Conservation (phyloP, 2,113 vertebrate genomes). For the Nipponia nippon region DNA sequence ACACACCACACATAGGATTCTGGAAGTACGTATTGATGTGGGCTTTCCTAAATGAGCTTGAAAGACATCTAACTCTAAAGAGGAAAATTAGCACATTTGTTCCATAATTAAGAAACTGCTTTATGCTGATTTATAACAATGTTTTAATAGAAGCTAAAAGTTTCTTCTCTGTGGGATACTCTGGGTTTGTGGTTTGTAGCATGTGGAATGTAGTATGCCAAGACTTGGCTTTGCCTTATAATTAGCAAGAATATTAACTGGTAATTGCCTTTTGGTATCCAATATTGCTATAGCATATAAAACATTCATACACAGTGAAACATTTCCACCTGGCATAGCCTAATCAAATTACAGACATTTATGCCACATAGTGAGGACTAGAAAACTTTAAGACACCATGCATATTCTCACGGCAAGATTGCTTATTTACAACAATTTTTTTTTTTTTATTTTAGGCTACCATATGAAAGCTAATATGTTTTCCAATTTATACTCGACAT, state of each 20-base stretch:
- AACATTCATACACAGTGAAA: not conserved
- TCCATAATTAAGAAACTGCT: not conserved
- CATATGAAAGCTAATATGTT: not conserved
- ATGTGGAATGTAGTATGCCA: not conserved
- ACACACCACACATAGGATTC: not conserved
- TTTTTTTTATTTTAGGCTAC: not conserved
- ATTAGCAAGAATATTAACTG: not conserved
- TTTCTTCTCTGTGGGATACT: not conserved
- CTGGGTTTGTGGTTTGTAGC: not conserved
- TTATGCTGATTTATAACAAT: not conserved
- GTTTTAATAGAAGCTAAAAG: not conserved
- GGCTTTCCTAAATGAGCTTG: not conserved
- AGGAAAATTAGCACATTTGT: not conserved
- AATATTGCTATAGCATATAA: not conserved
- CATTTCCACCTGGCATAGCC: not conserved
- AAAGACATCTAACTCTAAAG: not conserved
- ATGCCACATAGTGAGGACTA: not conserved
- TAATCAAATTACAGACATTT: not conserved
- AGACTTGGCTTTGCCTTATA: not conserved
- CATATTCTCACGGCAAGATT: not conserved
- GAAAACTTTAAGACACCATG: not conserved
- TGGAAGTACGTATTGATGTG: not conserved
- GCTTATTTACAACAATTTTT: not conserved
- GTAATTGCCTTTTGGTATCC: not conserved
- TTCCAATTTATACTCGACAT: not conserved